Evolutionary conservation across 1,140 invertebrate species (phyloP).

Genomic region (Monochamus saltuarius): DNA sequence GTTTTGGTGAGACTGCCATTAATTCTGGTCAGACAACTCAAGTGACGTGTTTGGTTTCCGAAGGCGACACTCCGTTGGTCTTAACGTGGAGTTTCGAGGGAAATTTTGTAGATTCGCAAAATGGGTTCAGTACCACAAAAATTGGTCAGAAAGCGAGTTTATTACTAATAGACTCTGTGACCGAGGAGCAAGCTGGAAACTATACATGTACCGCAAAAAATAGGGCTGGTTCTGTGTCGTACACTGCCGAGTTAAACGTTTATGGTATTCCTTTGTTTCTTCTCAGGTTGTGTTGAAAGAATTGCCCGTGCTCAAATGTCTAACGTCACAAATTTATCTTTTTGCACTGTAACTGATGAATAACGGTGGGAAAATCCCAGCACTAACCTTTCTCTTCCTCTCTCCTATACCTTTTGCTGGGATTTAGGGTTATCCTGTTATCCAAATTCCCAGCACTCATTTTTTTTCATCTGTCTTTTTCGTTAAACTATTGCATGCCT

Average conservation of each 20-base stretch:
- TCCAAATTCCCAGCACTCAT: conserved; percentile 39
- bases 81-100: conserved; percentile 62
- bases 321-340: conserved; percentile 27
- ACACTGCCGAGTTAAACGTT: conserved; percentile 67
- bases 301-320: conserved; percentile 4
- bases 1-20: conserved; percentile 62
- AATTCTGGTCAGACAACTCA: conserved; percentile 74
- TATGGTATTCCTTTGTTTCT: conserved; percentile 57
- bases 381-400: conserved; percentile 25
- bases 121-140: conserved; percentile 63
- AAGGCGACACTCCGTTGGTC: conserved; percentile 65
- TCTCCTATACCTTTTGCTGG: conserved; percentile 28
- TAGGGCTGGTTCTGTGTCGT: conserved; percentile 56
- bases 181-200: conserved; percentile 54
- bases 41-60: conserved; percentile 65
- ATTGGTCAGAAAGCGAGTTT: conserved; percentile 68
- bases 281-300: conserved; percentile 8
- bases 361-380: conserved; percentile 30
- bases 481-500: conserved; percentile 36
- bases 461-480: conserved; percentile 36
- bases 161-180: conserved; percentile 68
- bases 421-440: conserved; percentile 41
- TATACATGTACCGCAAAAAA: conserved; percentile 58
- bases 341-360: conserved; percentile 32
- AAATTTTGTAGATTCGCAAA: conserved; percentile 32